Conservation (phyloP, 2,113 vertebrate genomes). For the Myrmecophaga tridactyla region DNA sequence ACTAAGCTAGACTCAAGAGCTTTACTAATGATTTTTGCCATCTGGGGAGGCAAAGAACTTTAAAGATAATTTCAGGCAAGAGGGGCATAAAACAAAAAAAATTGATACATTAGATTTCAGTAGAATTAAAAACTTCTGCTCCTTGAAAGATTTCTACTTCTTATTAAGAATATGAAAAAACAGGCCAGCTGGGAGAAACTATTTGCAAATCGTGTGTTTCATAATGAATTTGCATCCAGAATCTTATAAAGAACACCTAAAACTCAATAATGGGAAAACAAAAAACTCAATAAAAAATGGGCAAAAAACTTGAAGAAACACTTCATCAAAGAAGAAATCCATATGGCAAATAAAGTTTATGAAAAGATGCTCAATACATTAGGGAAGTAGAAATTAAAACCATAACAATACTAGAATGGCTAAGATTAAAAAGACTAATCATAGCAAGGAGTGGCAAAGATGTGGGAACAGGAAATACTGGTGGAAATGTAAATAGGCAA, state of each 20-base stretch:
- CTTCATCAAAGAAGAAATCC: not conserved
- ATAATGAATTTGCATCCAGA: not conserved
- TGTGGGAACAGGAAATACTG: not conserved
- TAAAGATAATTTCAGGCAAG: not conserved
- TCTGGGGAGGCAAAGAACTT: not conserved
- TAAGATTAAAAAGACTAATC: not conserved
- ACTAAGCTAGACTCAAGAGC: not conserved
- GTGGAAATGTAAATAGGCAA: not conserved
- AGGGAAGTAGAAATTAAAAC: not conserved
- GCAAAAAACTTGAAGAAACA: not conserved
- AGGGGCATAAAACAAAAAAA: not conserved
- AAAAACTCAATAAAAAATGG: not conserved
- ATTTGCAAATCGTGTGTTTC: conserved; percentile 20
- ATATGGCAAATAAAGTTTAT: no score
- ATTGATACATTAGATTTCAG: not conserved
- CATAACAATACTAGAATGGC: not conserved
- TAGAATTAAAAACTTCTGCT: conserved; percentile 26
- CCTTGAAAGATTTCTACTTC: conserved; percentile 44
- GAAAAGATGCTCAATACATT: not conserved
- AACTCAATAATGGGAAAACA: conserved; percentile 8
- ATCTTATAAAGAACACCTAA: not conserved
- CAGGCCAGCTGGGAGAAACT: not conserved
- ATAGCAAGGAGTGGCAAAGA: not conserved
- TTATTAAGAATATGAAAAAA: conserved; percentile 19
- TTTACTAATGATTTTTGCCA: not conserved